These are phyloP conservation scores for Drosophila sechellia DNA, from an alignment of 1,140 invertebrate genomes.

Conservation along the genomic window DNA sequence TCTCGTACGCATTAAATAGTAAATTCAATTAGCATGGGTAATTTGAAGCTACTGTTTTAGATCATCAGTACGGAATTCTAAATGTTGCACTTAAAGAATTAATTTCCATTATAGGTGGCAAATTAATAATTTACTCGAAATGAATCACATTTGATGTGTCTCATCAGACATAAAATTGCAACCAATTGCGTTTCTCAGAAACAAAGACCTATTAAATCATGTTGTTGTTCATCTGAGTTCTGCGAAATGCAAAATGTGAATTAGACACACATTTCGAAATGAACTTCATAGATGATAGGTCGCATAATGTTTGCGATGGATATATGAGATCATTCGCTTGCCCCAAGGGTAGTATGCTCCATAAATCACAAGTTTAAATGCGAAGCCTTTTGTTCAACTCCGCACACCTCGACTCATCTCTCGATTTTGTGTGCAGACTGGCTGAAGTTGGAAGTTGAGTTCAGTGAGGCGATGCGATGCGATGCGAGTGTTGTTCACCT, in stretches of 20 bases:
- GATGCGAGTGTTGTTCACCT: constrained; percentile 30
- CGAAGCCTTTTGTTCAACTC: constrained; percentile 65
- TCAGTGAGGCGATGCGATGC: constrained; percentile 37
- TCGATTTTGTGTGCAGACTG: constrained; percentile 23
- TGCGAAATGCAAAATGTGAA: constrained; percentile 1
- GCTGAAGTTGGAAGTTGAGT: constrained; percentile 33
- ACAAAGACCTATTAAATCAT: constrained; percentile 38
- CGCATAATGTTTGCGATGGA: constrained; percentile 73
- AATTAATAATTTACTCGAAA: not conserved
- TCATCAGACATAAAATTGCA: constrained; percentile 9
- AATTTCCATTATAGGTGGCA: not conserved
- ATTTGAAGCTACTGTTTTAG: not conserved
- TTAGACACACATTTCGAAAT: constrained; percentile 5
- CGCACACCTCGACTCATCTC: constrained; percentile 13
- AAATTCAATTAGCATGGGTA: not conserved
- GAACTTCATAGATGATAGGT: constrained; percentile 30
- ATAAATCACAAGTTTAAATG: constrained; percentile 67
- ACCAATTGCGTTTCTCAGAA: constrained; percentile 31
- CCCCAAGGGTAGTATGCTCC: constrained; percentile 60
- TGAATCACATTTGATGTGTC: constrained; percentile 18
- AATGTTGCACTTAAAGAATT: not conserved
- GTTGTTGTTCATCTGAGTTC: constrained; percentile 14
- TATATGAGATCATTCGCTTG: constrained; percentile 87
- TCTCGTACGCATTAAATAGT: not conserved
- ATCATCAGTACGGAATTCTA: not conserved